Evolutionary conservation across 2,113 vertebrate genomes (phyloP).

Genomic region (Sander vitreus): DNA sequence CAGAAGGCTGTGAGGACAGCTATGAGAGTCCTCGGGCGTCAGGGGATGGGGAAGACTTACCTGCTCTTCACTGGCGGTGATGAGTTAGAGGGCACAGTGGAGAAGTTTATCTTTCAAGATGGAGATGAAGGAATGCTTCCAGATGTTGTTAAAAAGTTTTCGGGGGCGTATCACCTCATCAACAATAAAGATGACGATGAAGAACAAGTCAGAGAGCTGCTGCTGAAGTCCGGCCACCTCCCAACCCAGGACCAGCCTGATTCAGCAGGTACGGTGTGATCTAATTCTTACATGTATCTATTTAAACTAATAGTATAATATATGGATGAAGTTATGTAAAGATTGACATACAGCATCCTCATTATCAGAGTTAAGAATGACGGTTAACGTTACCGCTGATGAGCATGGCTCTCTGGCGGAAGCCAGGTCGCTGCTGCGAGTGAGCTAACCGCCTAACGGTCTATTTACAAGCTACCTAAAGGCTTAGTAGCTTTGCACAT

Average conservation of each 20-base stretch:
- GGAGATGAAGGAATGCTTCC: not conserved
- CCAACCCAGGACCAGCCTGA: not conserved
- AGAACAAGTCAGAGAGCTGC: conserved; percentile 19
- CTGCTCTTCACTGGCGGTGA: conserved; percentile 22
- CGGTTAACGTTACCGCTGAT: too few species aligned
- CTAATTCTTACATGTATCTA: too few species aligned
- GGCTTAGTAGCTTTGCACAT: too few species aligned
- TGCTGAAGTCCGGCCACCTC: conserved; percentile 2
- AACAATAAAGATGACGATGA: not conserved
- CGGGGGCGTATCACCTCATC: not conserved
- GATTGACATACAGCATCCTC: too few species aligned
- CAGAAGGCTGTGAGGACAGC: not conserved
- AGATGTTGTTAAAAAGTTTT: not conserved
- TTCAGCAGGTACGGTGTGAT: too few species aligned
- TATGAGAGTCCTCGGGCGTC: not conserved
- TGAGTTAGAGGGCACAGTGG: not conserved
- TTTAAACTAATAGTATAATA: too few species aligned
- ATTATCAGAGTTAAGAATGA: too few species aligned
- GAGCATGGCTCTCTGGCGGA: too few species aligned
- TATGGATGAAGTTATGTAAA: too few species aligned
- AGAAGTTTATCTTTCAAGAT: conserved; percentile 2
- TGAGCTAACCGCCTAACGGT: too few species aligned
- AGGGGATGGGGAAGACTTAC: not conserved
- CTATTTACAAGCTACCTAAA: too few species aligned
- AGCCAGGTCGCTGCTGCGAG: too few species aligned